phyloP scores from a whole-genome alignment of 2,113 vertebrate species.

The Grallaria varia region DNA sequence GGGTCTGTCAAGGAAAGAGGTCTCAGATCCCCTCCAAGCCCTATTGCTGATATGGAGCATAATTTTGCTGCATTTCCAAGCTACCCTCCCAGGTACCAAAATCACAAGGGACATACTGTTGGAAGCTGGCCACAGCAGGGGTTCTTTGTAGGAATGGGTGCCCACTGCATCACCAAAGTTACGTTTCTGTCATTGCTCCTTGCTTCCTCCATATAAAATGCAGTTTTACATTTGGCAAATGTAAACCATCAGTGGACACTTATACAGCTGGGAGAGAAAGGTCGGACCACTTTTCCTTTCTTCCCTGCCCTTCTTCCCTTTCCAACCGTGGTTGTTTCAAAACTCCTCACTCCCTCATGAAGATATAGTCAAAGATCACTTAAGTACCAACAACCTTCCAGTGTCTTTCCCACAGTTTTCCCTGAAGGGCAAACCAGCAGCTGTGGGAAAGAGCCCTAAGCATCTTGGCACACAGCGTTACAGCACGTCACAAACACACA shows the following conservation, averaged over 20 bases:
- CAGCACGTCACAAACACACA: not conserved
- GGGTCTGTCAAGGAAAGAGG: not conserved
- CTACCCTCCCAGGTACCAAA: not conserved
- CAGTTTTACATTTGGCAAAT: not conserved
- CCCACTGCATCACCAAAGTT: not conserved
- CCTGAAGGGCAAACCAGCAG: constrained; percentile 36
- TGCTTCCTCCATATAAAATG: not conserved
- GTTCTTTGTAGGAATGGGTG: not conserved
- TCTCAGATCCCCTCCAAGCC: not conserved
- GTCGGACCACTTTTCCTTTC: not conserved
- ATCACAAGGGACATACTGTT: not conserved
- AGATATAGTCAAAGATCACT: constrained; percentile 46
- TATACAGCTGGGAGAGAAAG: not conserved
- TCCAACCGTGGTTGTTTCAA: not conserved
- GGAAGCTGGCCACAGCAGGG: not conserved
- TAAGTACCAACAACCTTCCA: not conserved
- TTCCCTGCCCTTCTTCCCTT: not conserved
- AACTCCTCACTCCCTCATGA: constrained; percentile 9
- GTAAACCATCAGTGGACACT: not conserved
- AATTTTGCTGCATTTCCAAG: not conserved
- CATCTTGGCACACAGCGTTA: not conserved
- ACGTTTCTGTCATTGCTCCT: not conserved
- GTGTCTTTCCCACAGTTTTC: constrained; percentile 27
- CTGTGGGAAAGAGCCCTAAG: constrained; percentile 58
- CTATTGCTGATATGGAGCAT: not conserved